Evolutionary conservation across 1,140 invertebrate genomes (phyloP).

Genomic region (fruit fly (Drosophila melanogaster)): DNA sequence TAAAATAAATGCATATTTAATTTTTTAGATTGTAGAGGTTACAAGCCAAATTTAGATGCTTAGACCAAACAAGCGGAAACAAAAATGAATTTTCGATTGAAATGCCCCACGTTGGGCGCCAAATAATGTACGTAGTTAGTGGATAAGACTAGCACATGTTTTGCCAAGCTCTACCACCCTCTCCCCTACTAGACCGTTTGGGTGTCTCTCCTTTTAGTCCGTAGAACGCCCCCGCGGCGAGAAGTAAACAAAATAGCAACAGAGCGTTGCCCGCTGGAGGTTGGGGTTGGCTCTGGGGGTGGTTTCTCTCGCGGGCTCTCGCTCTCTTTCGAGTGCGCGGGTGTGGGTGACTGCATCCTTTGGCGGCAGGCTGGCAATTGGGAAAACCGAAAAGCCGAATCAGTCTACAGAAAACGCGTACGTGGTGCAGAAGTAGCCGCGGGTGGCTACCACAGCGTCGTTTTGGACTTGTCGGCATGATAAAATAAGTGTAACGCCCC

Average conservation of each 20-base stretch:
- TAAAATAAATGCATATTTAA: neutral
- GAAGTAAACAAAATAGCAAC: conserved; percentile 82
- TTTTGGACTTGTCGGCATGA: conserved; percentile 85
- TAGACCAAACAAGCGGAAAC: conserved; percentile 10
- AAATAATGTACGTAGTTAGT: neutral
- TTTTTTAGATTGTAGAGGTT: neutral
- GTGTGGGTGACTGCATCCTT: conserved; percentile 68
- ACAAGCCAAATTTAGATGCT: no score
- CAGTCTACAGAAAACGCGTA: conserved; percentile 85
- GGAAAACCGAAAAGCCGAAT: conserved; percentile 82
- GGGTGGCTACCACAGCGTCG: conserved; percentile 84
- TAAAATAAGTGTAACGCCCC: conserved; percentile 85
- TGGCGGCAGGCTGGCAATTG: conserved; percentile 60
- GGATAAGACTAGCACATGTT: conserved; percentile 29
- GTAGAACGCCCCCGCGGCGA: conserved; percentile 54
- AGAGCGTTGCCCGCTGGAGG: conserved; percentile 58
- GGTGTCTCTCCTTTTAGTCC: conserved; percentile 13
- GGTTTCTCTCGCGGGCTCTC: conserved; percentile 45
- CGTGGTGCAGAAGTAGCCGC: conserved; percentile 84
- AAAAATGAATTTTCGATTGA: neutral
- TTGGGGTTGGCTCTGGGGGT: conserved; percentile 43
- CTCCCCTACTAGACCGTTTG: neutral
- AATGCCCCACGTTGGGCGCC: neutral
- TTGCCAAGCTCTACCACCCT: conserved; percentile 6
- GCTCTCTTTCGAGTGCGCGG: conserved; percentile 27